Base-by-base conservation (phyloP, 64 coral and sea anemone species). In the Actinia equina region DNA sequence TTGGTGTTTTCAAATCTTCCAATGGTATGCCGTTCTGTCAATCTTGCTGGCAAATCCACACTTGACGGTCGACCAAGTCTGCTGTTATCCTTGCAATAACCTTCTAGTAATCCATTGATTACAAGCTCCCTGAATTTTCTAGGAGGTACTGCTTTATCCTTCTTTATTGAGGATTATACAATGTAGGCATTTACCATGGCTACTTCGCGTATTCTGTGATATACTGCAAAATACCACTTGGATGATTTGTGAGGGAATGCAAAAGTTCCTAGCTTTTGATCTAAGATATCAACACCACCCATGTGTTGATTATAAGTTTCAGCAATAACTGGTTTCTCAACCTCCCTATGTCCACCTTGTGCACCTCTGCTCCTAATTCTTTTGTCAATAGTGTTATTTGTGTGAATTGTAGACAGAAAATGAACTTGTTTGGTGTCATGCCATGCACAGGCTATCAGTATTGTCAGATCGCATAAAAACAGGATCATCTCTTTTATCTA, bases 201-300 rank as follows among this genome's bases (percentile, higher is more conserved):
- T 71, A 83, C 80, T 46, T 89, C 80, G 42, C n/a, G 23, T 49
- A 89, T 20, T 74, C 88, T 83, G 54, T 89, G 76, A 57, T 88
- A 89, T 17, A 89, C 53, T 30, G 80, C 20, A 30, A 55, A 82
- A 43, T 89, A 89, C 61, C 88, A 89, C n/a, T 84, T 84, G n/a
- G 81, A 79, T 44, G 86, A 81, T 56, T 64, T 88, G 56, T 88
- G 87, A 12, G 88, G 88, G 27, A 56, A 89, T 18, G 45, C 6
- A 18, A 52, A 89, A 22, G 80, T 89, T 83, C 62, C 88, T 44
- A 85, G 63, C 23, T 89, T 86, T 76, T 89, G 86, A 58, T 87
- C 86, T 23, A 87, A 43, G 22, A 23, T 18, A 53, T 87, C 86
- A 52, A 87, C 86, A 18, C 70, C 22, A 58, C 49, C 69, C 86